Conservation (phyloP, 2,888 invertebrate species). For the Eupithecia abbreviata region DNA sequence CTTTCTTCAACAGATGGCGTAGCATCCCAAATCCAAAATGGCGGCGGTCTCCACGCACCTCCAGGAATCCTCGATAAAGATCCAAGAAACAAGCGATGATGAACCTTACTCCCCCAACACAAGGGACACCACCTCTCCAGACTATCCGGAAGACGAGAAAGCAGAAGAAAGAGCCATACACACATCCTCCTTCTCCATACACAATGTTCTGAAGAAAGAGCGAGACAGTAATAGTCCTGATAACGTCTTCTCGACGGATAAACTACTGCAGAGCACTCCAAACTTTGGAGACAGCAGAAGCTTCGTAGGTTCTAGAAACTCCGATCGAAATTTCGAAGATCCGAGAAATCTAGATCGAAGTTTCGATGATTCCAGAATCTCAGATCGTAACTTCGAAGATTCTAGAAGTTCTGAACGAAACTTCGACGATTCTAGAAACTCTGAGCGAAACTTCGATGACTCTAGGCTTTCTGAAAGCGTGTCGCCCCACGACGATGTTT, state of each 20-base stretch:
- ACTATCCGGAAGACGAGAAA: conserved; percentile 74
- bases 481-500: conserved; percentile 71
- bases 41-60: conserved; percentile 78
- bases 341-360: conserved; percentile 59
- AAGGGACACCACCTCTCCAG: conserved; percentile 72
- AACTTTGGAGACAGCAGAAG: conserved; percentile 63
- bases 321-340: conserved; percentile 35
- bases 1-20: conserved; percentile 73
- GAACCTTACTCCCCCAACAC: conserved; percentile 77
- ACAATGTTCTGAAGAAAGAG: conserved; percentile 80
- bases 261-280: conserved; percentile 75
- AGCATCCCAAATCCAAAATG: conserved; percentile 62
- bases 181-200: conserved; percentile 77
- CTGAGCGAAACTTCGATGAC: conserved; percentile 54
- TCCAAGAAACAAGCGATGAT: conserved; percentile 78
- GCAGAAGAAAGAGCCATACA: conserved; percentile 65
- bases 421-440: conserved; percentile 51
- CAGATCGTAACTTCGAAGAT: conserved; percentile 61
- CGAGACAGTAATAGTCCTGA: conserved; percentile 76
- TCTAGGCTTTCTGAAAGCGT: conserved; percentile 63
- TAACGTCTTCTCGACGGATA: conserved; percentile 80
- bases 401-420: conserved; percentile 60
- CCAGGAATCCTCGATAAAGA: conserved; percentile 71
- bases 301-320: conserved; percentile 49
- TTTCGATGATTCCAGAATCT: conserved; percentile 48